Evolutionary conservation across 2,113 vertebrate genomes (phyloP), one percentile per base, ranked within the genome.

Genomic region (Smithornis capensis): DNA sequence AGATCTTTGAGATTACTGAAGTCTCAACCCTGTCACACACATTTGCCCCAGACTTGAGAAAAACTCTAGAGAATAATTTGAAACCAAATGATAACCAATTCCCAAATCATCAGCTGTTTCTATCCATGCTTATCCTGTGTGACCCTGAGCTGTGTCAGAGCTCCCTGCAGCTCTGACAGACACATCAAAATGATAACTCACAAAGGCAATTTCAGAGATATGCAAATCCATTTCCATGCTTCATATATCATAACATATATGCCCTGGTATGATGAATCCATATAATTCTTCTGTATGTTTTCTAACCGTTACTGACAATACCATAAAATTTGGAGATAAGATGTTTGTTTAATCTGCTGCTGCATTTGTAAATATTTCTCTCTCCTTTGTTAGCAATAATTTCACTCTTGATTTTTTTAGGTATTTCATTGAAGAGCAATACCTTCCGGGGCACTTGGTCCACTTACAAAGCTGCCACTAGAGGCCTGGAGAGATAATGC

Each of bases 1-100:
- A 94, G 85, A 93, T 82, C 70, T 91, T 50, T 53, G 55, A n/a
- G n/a, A 64, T 95, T 76, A 87, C n/a, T 40, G 11, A 68, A 80
- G 59, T 53, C 44, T 31, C 63, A 77, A 77, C 56, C 37, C 55
- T 70, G 82, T 69, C 87, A 81, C 0, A 2, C 53, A 4, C 89
- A 35, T 94, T 92, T 76, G 33, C 45, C 63, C 47, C 55, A 67
- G 87, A 83, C 81, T 71, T 55, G 23, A 85, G 63, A 79, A 92
- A 89, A 87, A 44, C 9, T 33, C 29, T 2, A 4, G 63, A 80
- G 55, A 94, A 95, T 59, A 45, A 45, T 85, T 63, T 94, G 90
- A 91, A 87, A 74, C 21, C 33, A 59, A 59, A 68, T 74, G 53
- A 89, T 50, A 65, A 73, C 23, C 19, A 53, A 59, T 79, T 42